Evolutionary conservation across 35 echinoderm and acorn worm species (phyloP), one percentile per base, ranked within the genome.

Genomic region (Diadema setosum): DNA sequence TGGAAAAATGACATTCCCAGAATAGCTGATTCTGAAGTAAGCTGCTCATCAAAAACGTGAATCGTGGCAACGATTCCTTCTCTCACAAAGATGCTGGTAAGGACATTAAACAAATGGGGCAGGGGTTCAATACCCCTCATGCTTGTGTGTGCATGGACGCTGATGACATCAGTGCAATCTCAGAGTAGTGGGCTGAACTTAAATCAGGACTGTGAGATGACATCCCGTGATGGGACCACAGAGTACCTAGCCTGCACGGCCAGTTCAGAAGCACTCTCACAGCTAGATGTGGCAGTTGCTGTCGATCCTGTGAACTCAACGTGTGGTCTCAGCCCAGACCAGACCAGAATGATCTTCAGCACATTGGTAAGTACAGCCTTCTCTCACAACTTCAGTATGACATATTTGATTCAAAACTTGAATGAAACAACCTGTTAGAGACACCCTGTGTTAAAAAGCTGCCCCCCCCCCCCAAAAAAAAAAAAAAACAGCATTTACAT

Each of bases 231-330:
- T 78, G 93, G 93, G 21, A 91, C 84, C n/a, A 69, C 27, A 23
- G 70, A 83, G 59, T 95, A 95, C 65, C 39, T 23, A 7, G 93
- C 83, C 2, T 95, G 93, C 46, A 39, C 86, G 31, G 93, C 81
- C 3, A 60, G 73, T 12, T 33, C 93, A 58, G 93, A 95, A 58
- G 37, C 58, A 26, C 63, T 95, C 15, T 60, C 78, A 16, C 75
- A 86, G 45, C 81, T 95, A 17, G 50, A 65, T 29, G 67, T 95
- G 3, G 21, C 67, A 1, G 64, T 82, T 27, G 50, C 45, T 23
- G 87, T 94, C 4, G 82, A 94, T 67, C 92, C 92, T 23, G 92
- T 90, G 40, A 84, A 78, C 31, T 85, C 87, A 18, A 94, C 92
- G 16, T 94, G 92, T 90, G 92, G 92, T 26, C 75, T 48, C 21